phyloP scores from a whole-genome alignment of 1,140 invertebrate genomes.

The Aleiodes sp. region DNA sequence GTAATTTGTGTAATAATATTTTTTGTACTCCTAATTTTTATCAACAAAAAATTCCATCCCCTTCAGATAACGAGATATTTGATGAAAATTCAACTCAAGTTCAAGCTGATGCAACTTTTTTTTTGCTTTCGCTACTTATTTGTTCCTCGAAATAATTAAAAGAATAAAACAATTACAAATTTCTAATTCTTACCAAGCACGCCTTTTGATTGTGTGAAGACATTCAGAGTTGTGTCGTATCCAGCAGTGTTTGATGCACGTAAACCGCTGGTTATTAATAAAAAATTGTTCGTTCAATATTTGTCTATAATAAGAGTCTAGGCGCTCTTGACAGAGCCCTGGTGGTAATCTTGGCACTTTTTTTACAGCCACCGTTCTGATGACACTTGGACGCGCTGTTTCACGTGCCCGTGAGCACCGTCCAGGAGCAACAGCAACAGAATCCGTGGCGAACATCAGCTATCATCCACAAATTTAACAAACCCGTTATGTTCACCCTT shows the following conservation, averaged over 20 bases:
- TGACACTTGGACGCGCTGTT: conserved; percentile 31
- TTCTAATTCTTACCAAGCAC: conserved; percentile 56
- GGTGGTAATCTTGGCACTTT: conserved; percentile 30
- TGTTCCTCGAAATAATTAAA: no score
- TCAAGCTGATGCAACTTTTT: no score
- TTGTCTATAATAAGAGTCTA: conserved; percentile 26
- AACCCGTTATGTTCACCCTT: conserved; percentile 44
- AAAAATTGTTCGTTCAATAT: neutral
- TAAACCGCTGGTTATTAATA: conserved; percentile 41
- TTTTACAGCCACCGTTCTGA: neutral
- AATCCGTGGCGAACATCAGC: conserved; percentile 56
- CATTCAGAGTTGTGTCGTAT: conserved; percentile 60
- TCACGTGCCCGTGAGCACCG: conserved; percentile 47
- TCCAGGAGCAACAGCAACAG: conserved; percentile 44
- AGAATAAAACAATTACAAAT: conserved; percentile 8
- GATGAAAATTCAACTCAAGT: conserved; percentile 17
- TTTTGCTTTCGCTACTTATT: neutral
- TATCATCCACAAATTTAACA: conserved; percentile 44
- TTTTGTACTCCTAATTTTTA: no score
- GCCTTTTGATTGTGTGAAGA: conserved; percentile 63
- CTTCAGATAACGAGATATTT: no score
- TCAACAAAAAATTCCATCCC: neutral
- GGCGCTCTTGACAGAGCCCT: conserved; percentile 38
- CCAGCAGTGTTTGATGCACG: conserved; percentile 49
- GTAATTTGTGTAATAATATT: no score